Percentiles rank a stretch among this genome's conserved stretches.
phyloP scores from a whole-genome alignment of 2,113 vertebrate species.

The Dermatemys mawii region DNA sequence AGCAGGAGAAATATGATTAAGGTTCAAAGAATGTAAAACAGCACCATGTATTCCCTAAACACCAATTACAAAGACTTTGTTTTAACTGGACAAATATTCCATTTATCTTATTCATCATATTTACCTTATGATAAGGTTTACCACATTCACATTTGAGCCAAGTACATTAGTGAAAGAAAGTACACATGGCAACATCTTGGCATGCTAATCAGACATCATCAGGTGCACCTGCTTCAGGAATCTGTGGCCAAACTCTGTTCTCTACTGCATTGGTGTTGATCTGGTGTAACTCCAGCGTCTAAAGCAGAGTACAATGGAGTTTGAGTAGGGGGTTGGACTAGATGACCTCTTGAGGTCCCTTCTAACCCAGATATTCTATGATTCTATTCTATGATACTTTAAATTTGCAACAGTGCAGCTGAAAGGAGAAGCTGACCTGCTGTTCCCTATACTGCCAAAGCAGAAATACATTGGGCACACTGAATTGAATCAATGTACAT shows the following conservation, averaged over 20 bases:
- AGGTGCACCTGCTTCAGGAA: neutral
- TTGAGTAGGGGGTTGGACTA: too few species aligned
- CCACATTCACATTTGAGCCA: neutral
- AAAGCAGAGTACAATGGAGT: neutral
- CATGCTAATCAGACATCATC: neutral
- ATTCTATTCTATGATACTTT: too few species aligned
- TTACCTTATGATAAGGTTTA: neutral
- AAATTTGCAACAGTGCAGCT: rapidly evolving
- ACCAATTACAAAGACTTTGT: neutral
- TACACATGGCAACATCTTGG: neutral
- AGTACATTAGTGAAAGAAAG: neutral
- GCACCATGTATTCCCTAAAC: neutral
- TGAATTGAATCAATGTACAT: neutral
- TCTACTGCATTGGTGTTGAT: neutral
- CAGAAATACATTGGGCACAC: neutral
- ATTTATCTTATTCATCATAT: neutral
- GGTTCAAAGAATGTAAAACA: slow-evolving; percentile 15
- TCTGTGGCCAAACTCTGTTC: neutral
- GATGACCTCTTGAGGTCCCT: too few species aligned
- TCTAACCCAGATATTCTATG: too few species aligned
- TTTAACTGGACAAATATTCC: neutral
- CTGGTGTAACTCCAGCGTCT: neutral
- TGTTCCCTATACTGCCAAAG: neutral
- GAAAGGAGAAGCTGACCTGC: slow-evolving; percentile 4
- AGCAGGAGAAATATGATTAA: slow-evolving; percentile 36